phyloP scores from a whole-genome alignment of 2,797 vertebrate genomes.

The Scyliorhinus canicula region DNA sequence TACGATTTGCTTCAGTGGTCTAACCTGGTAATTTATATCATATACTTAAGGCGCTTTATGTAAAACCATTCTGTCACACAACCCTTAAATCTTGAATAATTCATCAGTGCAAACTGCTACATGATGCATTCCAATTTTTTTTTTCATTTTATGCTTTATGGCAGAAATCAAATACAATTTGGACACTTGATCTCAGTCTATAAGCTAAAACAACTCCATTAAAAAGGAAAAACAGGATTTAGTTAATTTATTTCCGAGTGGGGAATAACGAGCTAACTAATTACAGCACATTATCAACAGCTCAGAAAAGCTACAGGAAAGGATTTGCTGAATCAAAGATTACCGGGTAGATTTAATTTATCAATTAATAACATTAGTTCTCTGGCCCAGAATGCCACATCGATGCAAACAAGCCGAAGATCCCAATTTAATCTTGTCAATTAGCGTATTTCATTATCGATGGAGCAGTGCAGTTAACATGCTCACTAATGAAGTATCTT shows the following conservation, averaged over 20 bases:
- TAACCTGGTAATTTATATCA: neutral
- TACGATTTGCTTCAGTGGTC: slow-evolving; percentile 20
- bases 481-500: neutral
- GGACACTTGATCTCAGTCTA: neutral
- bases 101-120: neutral
- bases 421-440: slow-evolving; percentile 14
- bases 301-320: neutral
- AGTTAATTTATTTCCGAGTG: neutral
- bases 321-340: neutral
- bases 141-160: slow-evolving; percentile 1
- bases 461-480: neutral
- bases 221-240: neutral
- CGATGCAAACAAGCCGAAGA: neutral
- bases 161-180: slow-evolving; percentile 10
- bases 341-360: slow-evolving; percentile 5
- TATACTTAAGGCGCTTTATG: neutral
- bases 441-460: neutral
- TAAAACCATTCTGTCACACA: neutral
- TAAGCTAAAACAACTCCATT: neutral
- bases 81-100: slow-evolving; percentile 29
- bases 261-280: neutral
- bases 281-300: slow-evolving; percentile 4
- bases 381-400: neutral
- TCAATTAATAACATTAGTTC: neutral
- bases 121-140: neutral